Base-by-base conservation (phyloP, 2,888 invertebrate species). In the Himalopsyche kuldschensis region DNA sequence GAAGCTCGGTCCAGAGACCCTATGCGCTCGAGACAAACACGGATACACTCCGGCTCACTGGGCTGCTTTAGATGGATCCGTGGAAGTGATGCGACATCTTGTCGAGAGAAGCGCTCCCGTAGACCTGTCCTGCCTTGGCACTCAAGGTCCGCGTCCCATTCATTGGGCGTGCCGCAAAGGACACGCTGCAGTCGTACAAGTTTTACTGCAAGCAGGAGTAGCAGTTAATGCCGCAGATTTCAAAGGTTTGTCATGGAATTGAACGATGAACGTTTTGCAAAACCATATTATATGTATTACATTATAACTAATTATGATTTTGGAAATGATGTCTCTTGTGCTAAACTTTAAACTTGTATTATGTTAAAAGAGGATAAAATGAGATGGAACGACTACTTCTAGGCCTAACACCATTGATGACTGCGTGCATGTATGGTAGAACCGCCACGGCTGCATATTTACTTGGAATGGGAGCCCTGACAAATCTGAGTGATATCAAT, bases 121-220 rank as follows among this genome's bases (percentile, higher is more conserved):
- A 6, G 97, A 98, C 90, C 92, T 97, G 63, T 95, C 97, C 0
- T 97, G 97, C 87, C 91, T 97, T 78, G 97, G 97, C 78, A 97
- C 96, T 1, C 96, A 97, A 91, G 97, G 97, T 0, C 97, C 97
- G 0, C 93, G 96, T 32, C 98, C 98, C 0, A 97, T 98, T 86
- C 98, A 98, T 89, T 98, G 98, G 98, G 97, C 98, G 0, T 97
- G 97, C 88, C 93, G 97, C 55, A 97, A 98, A 89, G 98, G 98
- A 0, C 97, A 98, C 88, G 95, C 97, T 0, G 96, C 96, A 0
- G 95, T 97, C 24, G 97, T 97, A 5, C 97, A 98, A 90, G 93
- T 94, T 0, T 89, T 95, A 27, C 88, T 95, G 48, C 93, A 96
- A 91, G 95, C 96, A 0, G 97, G 97, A 6, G 97, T 98, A 0